Evolutionary conservation across 1,140 invertebrate genomes (phyloP), one percentile per base, ranked within the genome.

Genomic region (Charaxes varanes): DNA sequence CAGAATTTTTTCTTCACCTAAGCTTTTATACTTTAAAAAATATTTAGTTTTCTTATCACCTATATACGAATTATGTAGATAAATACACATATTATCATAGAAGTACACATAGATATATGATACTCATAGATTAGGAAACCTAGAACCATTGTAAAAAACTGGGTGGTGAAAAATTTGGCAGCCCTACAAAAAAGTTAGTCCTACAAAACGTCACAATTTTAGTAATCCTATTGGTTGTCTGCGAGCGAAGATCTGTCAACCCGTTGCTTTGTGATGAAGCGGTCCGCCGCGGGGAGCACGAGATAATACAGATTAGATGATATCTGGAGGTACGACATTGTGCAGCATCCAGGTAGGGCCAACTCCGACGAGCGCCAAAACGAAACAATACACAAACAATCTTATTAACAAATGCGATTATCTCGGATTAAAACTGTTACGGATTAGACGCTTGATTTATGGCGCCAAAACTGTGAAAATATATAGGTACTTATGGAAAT

Each of bases 261-360:
- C 78, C 78, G 67, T 78, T 78, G 66, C 67, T 80, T 80, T 80
- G 78, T 78, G 71, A 69, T 53, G 66, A 55, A 63, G 66, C 71
- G 70, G 53, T 57, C 57, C 73, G 33, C 74, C 3, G 62, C 74
- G 61, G 78, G 78, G 65, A 57, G 69, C 37, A 68, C 45, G 57
- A 77, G 74, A 82, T 82, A 71, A 76, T 65, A 68, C 49, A 72
- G 78, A 79, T 82, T 76, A 79, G 78, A 82, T 82, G 61, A 67
- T 70, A 79, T 79, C 71, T 71, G 36, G 50, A 69, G 51, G 56
- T 60, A 67, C 58, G 65, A 71, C 73, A 79, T 79, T 79, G 72
- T 81, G 70, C 72, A 67, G 64, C 55, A 34, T 54, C 42, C 71
- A 78, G 72, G 72, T 76, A 73, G 61, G 58, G 40, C 54, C 44